Base-by-base conservation (phyloP, 2,113 vertebrate species). In the Lutjanus erythropterus region DNA sequence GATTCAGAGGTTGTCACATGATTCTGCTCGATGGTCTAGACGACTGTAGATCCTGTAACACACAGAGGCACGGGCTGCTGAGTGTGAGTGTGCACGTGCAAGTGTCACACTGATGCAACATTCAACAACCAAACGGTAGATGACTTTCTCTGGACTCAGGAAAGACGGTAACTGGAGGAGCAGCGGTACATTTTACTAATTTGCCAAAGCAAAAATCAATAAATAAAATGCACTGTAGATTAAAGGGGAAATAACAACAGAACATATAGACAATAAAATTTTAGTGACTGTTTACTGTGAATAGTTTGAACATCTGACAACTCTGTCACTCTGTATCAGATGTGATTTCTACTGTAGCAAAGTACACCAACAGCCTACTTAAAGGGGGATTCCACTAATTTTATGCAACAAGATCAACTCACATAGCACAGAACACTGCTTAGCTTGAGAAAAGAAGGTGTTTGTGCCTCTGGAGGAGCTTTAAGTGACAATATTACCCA, bases 1-100 rank as follows among this genome's bases (percentile, higher is more conserved):
- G 91, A 94, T 75, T 89, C 88, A 92, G 65, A 79, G 0, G 72
- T 44, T 1, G 3, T 86, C 90, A 86, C 81, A 42, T 84, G 90
- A 56, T 29, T 55, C 29, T 75, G 62, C 29, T 47, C 27, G 31
- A 0, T n/a, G 50, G 47, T 16, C 8, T 6, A 3, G 44, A 55
- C 68, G 18, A 25, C 25, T 23, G 66, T 21, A 64, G 44, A 37
- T 52, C 66, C 39, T 71, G 25, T 44, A 76, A 41, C 11, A 62
- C 33, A 11, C 2, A 21, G 5, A 55, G 46, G 39, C 12, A 25
- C 10, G 8, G 5, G 33, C 35, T 23, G 44, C 12, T 44, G 50
- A 41, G 66, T 61, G 53, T 27, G 60, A n/a, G n/a, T 33, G 71
- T 33, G 55, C 29, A 18, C 62, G 46, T 29, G 11, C 37, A 53